These are phyloP conservation scores for Rotaria macrura DNA, from an alignment of 2,888 invertebrate genomes.

Conservation along the genomic window DNA sequence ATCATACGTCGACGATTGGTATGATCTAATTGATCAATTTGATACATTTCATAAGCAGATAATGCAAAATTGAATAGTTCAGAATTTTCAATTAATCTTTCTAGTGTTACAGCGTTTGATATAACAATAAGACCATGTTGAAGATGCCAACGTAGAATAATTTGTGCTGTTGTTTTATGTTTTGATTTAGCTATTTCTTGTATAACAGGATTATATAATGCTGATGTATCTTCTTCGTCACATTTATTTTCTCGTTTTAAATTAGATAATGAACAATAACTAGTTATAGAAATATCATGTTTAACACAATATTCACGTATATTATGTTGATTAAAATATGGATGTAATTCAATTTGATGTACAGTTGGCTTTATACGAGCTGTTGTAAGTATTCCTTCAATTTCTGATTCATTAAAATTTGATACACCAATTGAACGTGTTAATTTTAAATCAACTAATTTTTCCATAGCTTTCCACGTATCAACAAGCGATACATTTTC, in stretches of 20 bases:
- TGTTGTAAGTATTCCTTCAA: constrained; percentile 58
- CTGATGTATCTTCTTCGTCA: constrained; percentile 12
- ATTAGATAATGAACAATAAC: constrained; percentile 65
- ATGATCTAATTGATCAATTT: background rate
- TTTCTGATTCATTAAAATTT: constrained; percentile 68
- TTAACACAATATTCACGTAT: constrained; percentile 60
- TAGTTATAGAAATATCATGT: constrained; percentile 62
- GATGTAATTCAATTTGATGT: constrained; percentile 65
- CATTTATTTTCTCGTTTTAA: constrained; percentile 8
- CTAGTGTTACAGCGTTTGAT: constrained; percentile 63
- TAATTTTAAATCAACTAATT: constrained; percentile 61
- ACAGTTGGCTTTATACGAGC: constrained; percentile 51
- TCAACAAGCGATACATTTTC: too few species aligned
- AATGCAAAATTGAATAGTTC: background rate
- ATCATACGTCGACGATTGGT: background rate
- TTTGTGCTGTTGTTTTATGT: constrained; percentile 44
- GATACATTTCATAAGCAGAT: background rate
- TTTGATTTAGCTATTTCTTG: constrained; percentile 41
- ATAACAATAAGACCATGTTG: constrained; percentile 66
- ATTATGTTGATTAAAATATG: constrained; percentile 64
- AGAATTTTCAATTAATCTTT: background rate
- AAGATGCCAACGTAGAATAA: constrained; percentile 60
- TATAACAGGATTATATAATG: constrained; percentile 34
- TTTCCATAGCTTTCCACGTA: constrained; percentile 56
- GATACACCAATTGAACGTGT: constrained; percentile 67